Conservation (phyloP, 2,888 invertebrate genomes). For the Caprella mutica region DNA sequence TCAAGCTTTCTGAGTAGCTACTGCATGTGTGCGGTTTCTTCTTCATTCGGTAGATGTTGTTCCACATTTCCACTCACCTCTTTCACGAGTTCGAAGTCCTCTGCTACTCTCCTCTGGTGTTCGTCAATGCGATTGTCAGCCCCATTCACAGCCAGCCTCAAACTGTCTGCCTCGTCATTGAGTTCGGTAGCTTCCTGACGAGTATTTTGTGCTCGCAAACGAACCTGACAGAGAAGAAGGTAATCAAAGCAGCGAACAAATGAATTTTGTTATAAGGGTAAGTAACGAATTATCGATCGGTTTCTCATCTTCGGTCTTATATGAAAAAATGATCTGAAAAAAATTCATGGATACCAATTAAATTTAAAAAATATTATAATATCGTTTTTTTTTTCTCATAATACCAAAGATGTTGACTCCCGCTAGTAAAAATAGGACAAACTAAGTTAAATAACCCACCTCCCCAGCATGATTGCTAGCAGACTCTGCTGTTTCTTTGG, state of each 20-base stretch:
- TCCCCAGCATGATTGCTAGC: slow-evolving; percentile 68
- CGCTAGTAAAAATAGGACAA: neutral
- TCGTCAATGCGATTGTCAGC: slow-evolving; percentile 12
- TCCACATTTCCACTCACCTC: neutral
- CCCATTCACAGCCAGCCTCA: slow-evolving; percentile 24
- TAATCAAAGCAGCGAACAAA: too few relatives aligned
- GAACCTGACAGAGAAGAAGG: too few relatives aligned
- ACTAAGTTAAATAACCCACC: slow-evolving; percentile 3
- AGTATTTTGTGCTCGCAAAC: neutral
- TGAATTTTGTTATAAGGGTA: too few relatives aligned
- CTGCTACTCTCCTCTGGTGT: slow-evolving; percentile 18
- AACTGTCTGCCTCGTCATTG: slow-evolving; percentile 21
- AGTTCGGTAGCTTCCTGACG: slow-evolving; percentile 22
- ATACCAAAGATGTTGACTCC: neutral
- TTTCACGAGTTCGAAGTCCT: slow-evolving; percentile 24
- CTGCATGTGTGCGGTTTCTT: too few relatives aligned
- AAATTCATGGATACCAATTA: too few relatives aligned
- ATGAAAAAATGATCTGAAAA: too few relatives aligned
- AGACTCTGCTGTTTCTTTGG: slow-evolving; percentile 65
- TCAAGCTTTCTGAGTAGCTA: too few relatives aligned
- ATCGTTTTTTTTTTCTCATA: neutral
- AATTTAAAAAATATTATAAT: neutral
- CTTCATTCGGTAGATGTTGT: too few relatives aligned
- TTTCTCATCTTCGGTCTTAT: too few relatives aligned
- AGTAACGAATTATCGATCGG: too few relatives aligned